Base-by-base conservation (phyloP, 2,113 vertebrate genomes). In the Sterna hirundo region DNA sequence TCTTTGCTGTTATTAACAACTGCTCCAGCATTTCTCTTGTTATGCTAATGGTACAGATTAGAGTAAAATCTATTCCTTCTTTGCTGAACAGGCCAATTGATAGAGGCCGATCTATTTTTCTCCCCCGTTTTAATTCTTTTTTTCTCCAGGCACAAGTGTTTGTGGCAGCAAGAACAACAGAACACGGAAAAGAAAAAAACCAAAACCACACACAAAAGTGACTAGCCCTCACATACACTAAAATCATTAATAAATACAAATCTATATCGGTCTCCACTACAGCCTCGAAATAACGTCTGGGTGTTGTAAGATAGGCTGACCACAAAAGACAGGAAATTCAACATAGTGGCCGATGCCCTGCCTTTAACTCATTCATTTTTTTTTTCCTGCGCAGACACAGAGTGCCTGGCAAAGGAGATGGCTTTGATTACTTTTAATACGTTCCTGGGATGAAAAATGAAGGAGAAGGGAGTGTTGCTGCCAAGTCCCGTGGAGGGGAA, bases 1-100 rank as follows among this genome's bases (percentile, higher is more conserved):
- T 96, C 96, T 97, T 96, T 98, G 96, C 97, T 97, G 93, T 97
- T 97, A 96, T 97, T 98, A 98, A 98, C 97, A 98, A 98, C 96
- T 96, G 97, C 97, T 97, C 96, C 97, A 98, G 96, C 95, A 95
- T 97, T 97, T 96, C 97, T 97, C 97, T 98, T 98, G 98, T 98
- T 97, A 98, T 98, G 98, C 97, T 98, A 98, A 98, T 98, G 44
- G 90, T 94, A 96, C 96, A 97, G 98, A 98, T 98, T 98, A 98
- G 97, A 96, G 95, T 94, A 96, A 97, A 98, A 97, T 96, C 97
- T 97, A 97, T 97, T 97, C 97, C 97, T 95, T 97, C 94, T 97
- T 96, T 95, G 94, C 93, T 96, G 96, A 97, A 95, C 96, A 97
- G 95, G 93, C 96, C 96, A 96, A 96, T 96, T 93, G 97, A 97